phyloP scores from a whole-genome alignment of 2,797 vertebrate species.

The Chaetophractus vellerosus region DNA sequence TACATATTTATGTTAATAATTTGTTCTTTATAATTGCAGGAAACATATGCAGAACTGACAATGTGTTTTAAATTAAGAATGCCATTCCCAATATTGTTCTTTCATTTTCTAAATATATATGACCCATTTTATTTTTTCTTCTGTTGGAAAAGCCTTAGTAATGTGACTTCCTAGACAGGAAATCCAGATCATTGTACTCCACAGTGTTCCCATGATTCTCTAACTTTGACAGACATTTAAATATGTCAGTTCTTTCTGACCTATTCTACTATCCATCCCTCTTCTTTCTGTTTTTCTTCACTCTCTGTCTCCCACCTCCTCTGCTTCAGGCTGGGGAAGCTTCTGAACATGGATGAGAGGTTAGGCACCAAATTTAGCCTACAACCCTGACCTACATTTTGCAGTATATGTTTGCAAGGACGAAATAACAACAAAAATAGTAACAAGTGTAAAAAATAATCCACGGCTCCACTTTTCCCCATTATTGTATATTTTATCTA shows the following conservation, averaged over 20 bases:
- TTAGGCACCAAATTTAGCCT: background rate
- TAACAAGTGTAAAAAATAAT: background rate
- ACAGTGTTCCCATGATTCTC: background rate
- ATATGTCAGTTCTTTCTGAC: background rate
- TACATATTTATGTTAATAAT: conserved; percentile 66
- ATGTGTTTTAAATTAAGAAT: background rate
- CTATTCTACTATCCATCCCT: background rate
- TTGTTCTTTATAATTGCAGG: conserved; percentile 38
- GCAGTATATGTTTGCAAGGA: background rate
- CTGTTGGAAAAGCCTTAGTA: background rate
- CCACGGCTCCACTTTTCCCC: background rate
- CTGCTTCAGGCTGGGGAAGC: background rate
- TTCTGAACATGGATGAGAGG: background rate
- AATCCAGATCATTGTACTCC: background rate
- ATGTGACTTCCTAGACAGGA: background rate
- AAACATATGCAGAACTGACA: background rate
- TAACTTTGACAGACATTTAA: background rate
- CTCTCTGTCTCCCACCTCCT: background rate
- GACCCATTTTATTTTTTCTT: background rate
- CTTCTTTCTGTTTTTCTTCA: background rate
- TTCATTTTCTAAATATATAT: background rate
- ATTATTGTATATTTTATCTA: background rate
- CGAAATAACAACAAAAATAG: background rate
- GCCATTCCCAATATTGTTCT: background rate
- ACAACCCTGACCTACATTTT: background rate